A percentile compares a stretch with the other conserved stretches of the same genome.
phyloP scores from a whole-genome alignment of 2,113 vertebrate species.

The Alethe diademata region DNA sequence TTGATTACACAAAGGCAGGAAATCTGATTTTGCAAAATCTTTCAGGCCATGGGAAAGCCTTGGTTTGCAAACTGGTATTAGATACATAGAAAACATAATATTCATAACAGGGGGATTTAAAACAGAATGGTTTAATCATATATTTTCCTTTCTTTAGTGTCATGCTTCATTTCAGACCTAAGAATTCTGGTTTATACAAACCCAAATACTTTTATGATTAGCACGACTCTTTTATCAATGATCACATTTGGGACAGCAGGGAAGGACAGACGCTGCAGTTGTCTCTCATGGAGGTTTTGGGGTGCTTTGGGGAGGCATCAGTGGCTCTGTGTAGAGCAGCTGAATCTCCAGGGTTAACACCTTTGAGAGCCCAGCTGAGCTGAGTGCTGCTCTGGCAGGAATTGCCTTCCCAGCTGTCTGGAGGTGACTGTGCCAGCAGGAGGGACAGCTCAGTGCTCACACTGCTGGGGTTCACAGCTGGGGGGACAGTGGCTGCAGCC shows the following conservation, averaged over 20 bases:
- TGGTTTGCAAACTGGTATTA: too few relatives aligned
- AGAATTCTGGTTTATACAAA: too few relatives aligned
- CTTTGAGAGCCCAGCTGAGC: background rate
- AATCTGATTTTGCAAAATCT: too few relatives aligned
- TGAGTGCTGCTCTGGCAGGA: background rate
- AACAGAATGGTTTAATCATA: too few relatives aligned
- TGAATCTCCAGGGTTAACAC: background rate
- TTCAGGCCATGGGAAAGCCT: too few relatives aligned
- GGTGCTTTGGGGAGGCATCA: background rate
- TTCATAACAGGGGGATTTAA: too few relatives aligned
- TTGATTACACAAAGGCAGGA: too few relatives aligned
- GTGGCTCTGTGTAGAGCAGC: background rate
- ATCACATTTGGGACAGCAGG: background rate
- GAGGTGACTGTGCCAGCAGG: background rate
- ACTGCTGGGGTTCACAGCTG: rapidly evolving
- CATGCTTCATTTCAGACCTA: too few relatives aligned
- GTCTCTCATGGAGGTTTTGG: background rate
- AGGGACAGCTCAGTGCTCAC: background rate
- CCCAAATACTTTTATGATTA: too few relatives aligned
- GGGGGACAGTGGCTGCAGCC: background rate
- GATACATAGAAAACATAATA: too few relatives aligned
- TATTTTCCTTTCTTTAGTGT: too few relatives aligned
- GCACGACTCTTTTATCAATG: too few relatives aligned
- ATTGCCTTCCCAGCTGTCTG: background rate
- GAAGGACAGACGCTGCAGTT: background rate